A percentile compares a stretch with the other conserved stretches of the same genome.
Evolutionary conservation across 1,140 invertebrate species (phyloP).

Genomic region (Mycetomoellerius zeteki): DNA sequence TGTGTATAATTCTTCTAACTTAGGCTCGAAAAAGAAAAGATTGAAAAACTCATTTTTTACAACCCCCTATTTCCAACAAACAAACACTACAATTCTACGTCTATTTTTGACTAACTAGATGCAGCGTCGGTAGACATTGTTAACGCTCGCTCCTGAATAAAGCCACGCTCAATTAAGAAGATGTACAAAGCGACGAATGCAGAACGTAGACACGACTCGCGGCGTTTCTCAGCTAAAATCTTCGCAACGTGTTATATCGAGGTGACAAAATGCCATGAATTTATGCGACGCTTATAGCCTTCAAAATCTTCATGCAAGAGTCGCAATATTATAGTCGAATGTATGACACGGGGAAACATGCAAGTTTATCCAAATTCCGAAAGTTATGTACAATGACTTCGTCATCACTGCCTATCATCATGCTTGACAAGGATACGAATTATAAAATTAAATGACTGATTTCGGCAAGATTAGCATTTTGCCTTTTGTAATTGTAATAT

Average conservation of each 20-base stretch:
- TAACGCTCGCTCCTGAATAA: background rate
- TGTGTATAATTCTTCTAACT: background rate
- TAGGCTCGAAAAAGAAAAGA: background rate
- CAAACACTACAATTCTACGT: background rate
- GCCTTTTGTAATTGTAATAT: background rate
- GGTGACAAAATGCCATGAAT: background rate
- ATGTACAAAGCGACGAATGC: background rate
- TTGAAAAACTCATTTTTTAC: background rate
- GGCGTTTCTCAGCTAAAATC: background rate
- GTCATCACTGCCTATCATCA: background rate
- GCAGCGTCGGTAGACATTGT: background rate
- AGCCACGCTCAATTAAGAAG: constrained; percentile 14
- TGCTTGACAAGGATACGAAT: background rate
- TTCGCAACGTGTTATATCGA: background rate
- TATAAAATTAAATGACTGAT: constrained; percentile 3
- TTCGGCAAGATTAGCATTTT: background rate
- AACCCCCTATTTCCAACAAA: background rate
- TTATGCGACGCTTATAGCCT: constrained; percentile 25
- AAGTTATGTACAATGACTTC: background rate
- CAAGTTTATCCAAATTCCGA: constrained; percentile 10
- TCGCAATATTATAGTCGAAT: background rate
- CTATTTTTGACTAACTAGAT: constrained; percentile 25
- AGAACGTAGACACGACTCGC: background rate
- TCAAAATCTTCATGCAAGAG: background rate
- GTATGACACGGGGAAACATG: background rate